phyloP scores from a whole-genome alignment of 2,797 vertebrate species.

The Propithecus perrieri region DNA sequence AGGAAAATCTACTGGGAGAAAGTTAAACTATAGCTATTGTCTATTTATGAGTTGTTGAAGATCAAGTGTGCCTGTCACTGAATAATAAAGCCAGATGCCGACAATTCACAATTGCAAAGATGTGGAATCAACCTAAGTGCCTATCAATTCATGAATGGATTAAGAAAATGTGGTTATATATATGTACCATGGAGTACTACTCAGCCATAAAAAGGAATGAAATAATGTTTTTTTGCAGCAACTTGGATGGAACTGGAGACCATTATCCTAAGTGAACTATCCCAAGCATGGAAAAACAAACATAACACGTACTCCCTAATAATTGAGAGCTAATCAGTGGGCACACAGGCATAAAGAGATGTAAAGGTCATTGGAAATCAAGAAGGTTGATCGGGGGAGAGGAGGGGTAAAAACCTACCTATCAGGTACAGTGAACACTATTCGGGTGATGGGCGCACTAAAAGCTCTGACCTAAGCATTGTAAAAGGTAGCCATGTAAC shows the following conservation, averaged over 20 bases:
- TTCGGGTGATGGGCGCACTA: neutral
- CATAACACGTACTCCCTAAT: neutral
- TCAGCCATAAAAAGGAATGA: neutral
- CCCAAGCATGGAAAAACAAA: neutral
- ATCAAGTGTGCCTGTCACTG: neutral
- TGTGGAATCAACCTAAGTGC: neutral
- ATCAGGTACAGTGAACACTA: neutral
- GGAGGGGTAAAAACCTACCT: neutral
- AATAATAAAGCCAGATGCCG: neutral
- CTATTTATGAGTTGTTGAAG: neutral
- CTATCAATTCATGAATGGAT: neutral
- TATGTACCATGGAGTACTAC: neutral
- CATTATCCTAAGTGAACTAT: neutral
- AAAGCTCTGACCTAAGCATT: neutral
- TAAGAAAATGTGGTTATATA: neutral
- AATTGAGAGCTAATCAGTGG: neutral
- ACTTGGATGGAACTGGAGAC: neutral
- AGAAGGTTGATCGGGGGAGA: neutral
- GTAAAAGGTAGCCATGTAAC: neutral
- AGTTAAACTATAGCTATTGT: neutral
- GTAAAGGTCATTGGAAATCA: neutral
- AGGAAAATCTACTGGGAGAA: slow-evolving; percentile 14
- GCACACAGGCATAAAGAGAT: neutral
- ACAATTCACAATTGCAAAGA: neutral
- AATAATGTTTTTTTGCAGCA: neutral